Percentiles rank a stretch among this genome's conserved stretches.
Evolutionary conservation across 2,113 vertebrate species (phyloP).

Genomic region (mouse (Mus musculus)): DNA sequence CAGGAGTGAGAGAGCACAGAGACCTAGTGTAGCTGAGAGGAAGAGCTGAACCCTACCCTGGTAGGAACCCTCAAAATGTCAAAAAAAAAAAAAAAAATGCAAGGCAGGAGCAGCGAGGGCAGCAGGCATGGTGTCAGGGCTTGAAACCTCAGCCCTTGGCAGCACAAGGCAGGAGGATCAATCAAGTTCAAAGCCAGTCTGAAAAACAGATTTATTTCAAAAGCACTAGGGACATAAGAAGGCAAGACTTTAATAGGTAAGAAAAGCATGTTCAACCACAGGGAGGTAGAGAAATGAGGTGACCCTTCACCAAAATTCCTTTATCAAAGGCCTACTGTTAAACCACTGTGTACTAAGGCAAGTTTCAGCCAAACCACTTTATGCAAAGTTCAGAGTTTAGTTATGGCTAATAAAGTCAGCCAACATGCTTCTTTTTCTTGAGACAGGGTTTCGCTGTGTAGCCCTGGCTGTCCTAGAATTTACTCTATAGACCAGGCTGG

Average conservation of each 20-base stretch:
- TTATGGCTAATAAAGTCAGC: neutral
- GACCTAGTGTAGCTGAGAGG: neutral
- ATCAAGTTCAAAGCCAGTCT: neutral
- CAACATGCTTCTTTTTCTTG: neutral
- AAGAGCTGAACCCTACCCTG: conserved; percentile 23
- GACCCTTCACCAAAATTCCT: neutral
- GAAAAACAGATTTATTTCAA: neutral
- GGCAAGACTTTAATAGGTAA: conserved; percentile 28
- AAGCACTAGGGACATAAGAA: neutral
- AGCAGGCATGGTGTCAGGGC: neutral
- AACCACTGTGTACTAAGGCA: neutral
- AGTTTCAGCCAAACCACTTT: conserved; percentile 32
- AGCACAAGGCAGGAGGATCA: neutral
- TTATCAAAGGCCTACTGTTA: conserved; percentile 26
- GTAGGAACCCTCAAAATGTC: neutral
- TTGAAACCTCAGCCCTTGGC: neutral
- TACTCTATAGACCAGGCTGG: neutral
- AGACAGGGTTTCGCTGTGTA: neutral
- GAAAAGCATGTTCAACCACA: neutral
- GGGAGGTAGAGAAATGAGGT: neutral
- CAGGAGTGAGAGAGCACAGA: conserved; percentile 31
- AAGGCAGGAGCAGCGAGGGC: neutral
- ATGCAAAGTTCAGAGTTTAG: conserved; percentile 7
- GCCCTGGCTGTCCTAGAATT: neutral
- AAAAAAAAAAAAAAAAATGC: neutral